Conservation (phyloP, 2,113 vertebrate species). For the Pseudorhombus dupliciocellatus region DNA sequence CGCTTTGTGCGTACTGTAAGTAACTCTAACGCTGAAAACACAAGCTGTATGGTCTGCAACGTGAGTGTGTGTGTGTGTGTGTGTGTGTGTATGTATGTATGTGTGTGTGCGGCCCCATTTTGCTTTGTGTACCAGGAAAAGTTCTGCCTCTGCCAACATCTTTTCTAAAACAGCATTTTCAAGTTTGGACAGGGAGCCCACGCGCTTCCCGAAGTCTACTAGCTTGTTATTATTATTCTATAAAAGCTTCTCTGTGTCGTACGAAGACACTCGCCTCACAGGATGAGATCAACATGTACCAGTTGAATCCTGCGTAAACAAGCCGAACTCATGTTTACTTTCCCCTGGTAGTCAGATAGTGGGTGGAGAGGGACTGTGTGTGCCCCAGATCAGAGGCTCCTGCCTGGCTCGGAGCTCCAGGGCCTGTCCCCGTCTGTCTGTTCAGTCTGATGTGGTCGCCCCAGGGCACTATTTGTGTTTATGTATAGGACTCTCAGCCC, state of each 20-base stretch:
- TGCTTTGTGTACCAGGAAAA: not conserved
- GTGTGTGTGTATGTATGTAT: too few relatives aligned
- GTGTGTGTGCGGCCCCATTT: not conserved
- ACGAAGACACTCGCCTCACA: not conserved
- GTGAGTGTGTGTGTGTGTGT: too few relatives aligned
- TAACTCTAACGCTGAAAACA: slow-evolving; percentile 52
- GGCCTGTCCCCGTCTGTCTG: slow-evolving; percentile 48
- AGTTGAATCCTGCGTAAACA: slow-evolving; percentile 1
- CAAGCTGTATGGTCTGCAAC: too few relatives aligned
- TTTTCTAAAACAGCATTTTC: not conserved
- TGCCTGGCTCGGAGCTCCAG: too few relatives aligned
- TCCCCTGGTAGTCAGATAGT: slow-evolving; percentile 31
- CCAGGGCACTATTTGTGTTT: slow-evolving; percentile 10
- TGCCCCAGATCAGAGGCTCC: not conserved
- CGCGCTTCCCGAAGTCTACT: not conserved
- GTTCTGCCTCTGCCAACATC: not conserved
- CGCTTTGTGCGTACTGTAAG: slow-evolving; percentile 93
- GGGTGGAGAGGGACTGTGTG: slow-evolving; percentile 26
- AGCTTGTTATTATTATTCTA: not conserved
- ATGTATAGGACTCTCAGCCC: slow-evolving; percentile 33
- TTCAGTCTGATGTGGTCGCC: slow-evolving; percentile 58
- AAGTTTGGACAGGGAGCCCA: not conserved
- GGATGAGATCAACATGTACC: not conserved
- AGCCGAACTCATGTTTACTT: slow-evolving; percentile 49
- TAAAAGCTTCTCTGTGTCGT: not conserved